Conservation (phyloP, 2,113 vertebrate genomes). For the Haemorhous mexicanus region DNA sequence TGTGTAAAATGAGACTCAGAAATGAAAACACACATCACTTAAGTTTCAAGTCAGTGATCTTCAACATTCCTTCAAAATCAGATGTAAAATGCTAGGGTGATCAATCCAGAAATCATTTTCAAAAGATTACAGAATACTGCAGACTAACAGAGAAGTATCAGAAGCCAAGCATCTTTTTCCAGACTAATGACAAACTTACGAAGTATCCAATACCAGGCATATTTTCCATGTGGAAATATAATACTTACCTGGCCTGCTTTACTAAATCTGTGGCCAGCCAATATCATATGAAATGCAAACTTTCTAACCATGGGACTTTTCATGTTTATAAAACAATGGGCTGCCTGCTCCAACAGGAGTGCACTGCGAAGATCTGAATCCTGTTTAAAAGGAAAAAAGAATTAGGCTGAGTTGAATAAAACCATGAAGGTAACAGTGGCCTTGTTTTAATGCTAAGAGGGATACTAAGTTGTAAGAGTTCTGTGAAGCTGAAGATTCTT, state of each 20-base stretch:
- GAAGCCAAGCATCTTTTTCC: neutral
- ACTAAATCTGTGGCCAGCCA: conserved; percentile 96
- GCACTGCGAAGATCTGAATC: conserved; percentile 97
- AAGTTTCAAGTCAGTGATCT: neutral
- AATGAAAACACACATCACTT: neutral
- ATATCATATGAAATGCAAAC: conserved; percentile 98
- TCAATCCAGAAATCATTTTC: neutral
- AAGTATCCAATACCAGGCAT: neutral
- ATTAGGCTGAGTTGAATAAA: neutral
- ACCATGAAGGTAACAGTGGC: neutral
- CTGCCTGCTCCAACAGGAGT: conserved; percentile 93
- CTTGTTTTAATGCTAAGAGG: neutral
- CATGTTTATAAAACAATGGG: conserved; percentile 98
- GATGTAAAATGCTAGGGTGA: neutral
- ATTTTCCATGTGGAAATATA: neutral
- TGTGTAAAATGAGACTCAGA: neutral
- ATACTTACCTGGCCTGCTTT: conserved; percentile 93
- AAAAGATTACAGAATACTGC: neutral
- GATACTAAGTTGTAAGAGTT: neutral
- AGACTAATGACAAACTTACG: neutral
- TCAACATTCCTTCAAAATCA: neutral
- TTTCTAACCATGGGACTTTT: conserved; percentile 96
- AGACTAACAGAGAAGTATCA: neutral
- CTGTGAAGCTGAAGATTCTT: neutral
- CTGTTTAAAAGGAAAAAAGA: conserved; percentile 67